Percentiles rank a stretch among this genome's conserved stretches.
These are phyloP conservation scores for Euborellia annulipes DNA, from an alignment of 1,140 invertebrate species.

Conservation along the genomic window DNA sequence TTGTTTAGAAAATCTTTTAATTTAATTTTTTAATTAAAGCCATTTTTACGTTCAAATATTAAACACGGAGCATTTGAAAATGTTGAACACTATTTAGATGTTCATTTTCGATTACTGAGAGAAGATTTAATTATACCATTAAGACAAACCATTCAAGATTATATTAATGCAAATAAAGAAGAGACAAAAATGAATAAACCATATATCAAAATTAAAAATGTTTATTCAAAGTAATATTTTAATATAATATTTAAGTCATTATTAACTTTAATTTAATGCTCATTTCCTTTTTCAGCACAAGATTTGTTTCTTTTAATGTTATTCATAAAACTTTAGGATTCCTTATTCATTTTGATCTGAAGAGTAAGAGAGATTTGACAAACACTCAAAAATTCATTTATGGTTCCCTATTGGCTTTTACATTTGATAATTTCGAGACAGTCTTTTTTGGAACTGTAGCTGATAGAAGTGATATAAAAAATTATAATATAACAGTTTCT, in stretches of 20 bases:
- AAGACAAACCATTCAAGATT: conserved; percentile 32
- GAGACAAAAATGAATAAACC: conserved; percentile 5
- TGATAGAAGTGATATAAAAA: conserved; percentile 22
- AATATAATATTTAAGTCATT: too few species aligned
- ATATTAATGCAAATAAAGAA: conserved; percentile 8
- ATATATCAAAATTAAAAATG: too few species aligned
- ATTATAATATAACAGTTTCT: conserved; percentile 34
- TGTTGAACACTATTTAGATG: conserved; percentile 56
- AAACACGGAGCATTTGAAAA: conserved; percentile 39
- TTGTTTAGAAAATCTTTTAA: conserved; percentile 1
- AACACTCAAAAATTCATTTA: conserved; percentile 40
- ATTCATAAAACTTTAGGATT: conserved; percentile 6
- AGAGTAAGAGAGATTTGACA: conserved; percentile 16
- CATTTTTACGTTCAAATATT: conserved; percentile 40
- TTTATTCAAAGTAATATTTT: too few species aligned
- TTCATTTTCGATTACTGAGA: conserved; percentile 55
- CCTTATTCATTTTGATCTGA: conserved; percentile 11
- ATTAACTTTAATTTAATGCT: too few species aligned
- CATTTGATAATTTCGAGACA: conserved; percentile 44
- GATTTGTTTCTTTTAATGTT: conserved; percentile 19
- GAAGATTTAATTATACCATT: conserved; percentile 55
- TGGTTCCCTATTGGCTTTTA: conserved; percentile 57
- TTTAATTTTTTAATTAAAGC: conserved; percentile 9
- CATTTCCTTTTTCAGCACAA: conserved; percentile 5
- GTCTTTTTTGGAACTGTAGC: conserved; percentile 29